Base-by-base conservation (phyloP, 2,797 vertebrate genomes). In the Clarias pachynema region DNA sequence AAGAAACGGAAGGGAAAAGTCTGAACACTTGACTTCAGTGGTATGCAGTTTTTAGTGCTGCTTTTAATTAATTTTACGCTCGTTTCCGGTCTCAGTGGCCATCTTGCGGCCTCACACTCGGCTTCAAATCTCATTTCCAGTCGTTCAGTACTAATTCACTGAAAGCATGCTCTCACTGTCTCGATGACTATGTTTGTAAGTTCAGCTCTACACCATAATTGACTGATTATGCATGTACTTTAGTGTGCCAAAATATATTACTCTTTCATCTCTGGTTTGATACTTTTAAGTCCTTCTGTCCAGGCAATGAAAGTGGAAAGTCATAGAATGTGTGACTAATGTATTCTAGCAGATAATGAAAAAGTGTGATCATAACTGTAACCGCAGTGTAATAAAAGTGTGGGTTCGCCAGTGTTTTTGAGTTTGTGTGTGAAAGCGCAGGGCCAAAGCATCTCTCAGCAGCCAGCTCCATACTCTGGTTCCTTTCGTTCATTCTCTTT, bases 11-110 rank as follows among this genome's bases (percentile, higher is more conserved):
- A 77, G 26, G 82, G 82, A 66, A 74, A 59, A 44, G 18, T 65
- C 75, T 14, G 66, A 73, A 40, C 65, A 80, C 77, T 80, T 72
- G 83, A 84, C 83, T 59, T 78, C 73, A n/a, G 62, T 40, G 83
- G 73, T 68, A 78, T 84, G 73, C 49, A 14, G 62, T 63, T 77
- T 40, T 83, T 75, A 75, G 70, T 65, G 82, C 60, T 63, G 63
- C 74, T 60, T 84, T 77, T 49, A 29, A 62, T 77, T 31, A 29
- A 62, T 12, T 14, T 49, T 59, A 15, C 16, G 12, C 14, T 34
- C 2, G 68, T 68, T 68, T 60, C 8, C 68, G 16, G 31, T 16
- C 49, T 85, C 34, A 12, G 0, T 44, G 29, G 24, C 83, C 26
- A 29, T 56, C 15, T 6, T 75, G 34, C n/a, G 53, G 56, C 65